Percentiles rank a stretch among this genome's conserved stretches.
Evolutionary conservation across 2,113 vertebrate species (phyloP).

Genomic region (Coreoperca whiteheadi): DNA sequence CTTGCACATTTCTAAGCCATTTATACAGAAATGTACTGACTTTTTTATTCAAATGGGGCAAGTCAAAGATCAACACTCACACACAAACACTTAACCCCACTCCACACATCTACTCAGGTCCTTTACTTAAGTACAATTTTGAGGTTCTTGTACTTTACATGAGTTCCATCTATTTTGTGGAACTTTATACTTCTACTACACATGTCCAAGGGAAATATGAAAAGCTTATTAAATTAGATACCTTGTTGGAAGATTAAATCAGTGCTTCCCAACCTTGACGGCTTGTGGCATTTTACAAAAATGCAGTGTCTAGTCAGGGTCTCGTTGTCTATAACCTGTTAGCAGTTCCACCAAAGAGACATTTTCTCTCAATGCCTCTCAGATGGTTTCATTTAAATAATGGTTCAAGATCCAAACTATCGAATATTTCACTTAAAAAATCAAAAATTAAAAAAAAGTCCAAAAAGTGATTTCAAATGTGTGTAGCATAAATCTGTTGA

Average conservation of each 20-base stretch:
- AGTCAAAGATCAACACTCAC: slow-evolving; percentile 9
- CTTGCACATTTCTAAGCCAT: not conserved
- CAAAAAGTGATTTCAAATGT: not conserved
- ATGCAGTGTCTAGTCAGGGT: not conserved
- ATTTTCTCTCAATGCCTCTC: not conserved
- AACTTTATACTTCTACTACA: not conserved
- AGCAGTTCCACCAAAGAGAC: not conserved
- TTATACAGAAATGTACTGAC: not conserved
- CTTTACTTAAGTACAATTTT: not conserved
- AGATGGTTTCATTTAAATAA: not conserved
- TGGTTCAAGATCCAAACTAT: not conserved
- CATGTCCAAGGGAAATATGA: not conserved
- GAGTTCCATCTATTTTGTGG: not conserved
- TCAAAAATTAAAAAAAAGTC: not conserved
- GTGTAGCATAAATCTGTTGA: too few species aligned
- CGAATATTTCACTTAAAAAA: not conserved
- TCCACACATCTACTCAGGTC: not conserved
- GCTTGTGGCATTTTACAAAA: not conserved
- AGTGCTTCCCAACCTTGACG: not conserved
- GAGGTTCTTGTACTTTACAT: not conserved
- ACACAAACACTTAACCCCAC: not conserved
- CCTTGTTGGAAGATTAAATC: not conserved
- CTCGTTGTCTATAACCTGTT: not conserved
- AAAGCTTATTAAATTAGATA: not conserved
- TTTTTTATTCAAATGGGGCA: not conserved